These are phyloP conservation scores for Drosophila cognata DNA, from an alignment of 2,888 invertebrate genomes.

Conservation along the genomic window DNA sequence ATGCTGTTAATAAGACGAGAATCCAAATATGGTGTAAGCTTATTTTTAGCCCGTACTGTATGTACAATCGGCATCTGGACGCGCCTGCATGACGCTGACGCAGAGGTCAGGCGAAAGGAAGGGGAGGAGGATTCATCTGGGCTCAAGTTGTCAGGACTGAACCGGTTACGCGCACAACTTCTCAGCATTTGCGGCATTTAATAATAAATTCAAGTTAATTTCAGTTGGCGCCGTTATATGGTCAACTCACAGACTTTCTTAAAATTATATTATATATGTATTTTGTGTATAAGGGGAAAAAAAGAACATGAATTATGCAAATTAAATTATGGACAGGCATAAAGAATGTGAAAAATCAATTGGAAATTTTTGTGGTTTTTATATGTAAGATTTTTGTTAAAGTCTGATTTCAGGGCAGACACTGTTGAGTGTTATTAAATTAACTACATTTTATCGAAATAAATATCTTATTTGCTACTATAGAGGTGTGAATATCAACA, in stretches of 20 bases:
- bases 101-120: not conserved
- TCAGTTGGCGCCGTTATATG: conserved; percentile 76
- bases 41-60: conserved; percentile 66
- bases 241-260: conserved; percentile 43
- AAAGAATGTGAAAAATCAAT: conserved; percentile 37
- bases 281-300: conserved; percentile 9
- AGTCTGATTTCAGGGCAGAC: not conserved
- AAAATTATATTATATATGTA: not conserved
- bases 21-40: conserved; percentile 31
- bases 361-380: conserved; percentile 45
- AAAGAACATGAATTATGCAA: conserved; percentile 36
- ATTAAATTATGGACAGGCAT: conserved; percentile 38
- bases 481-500: conserved; percentile 10
- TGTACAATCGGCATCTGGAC: conserved; percentile 77
- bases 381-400: not conserved
- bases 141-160: conserved; percentile 20
- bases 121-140: not conserved
- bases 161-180: conserved; percentile 58
- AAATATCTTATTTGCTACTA: not conserved
- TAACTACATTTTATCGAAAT: not conserved
- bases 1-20: conserved; percentile 9
- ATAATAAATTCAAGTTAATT: conserved; percentile 74
- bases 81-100: conserved; percentile 55
- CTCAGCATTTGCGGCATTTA: conserved; percentile 46
- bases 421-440: not conserved